Percentiles rank a stretch among this genome's conserved stretches.
Evolutionary conservation across 2,797 vertebrate genomes (phyloP).

Genomic region (Phalanger gymnotis): DNA sequence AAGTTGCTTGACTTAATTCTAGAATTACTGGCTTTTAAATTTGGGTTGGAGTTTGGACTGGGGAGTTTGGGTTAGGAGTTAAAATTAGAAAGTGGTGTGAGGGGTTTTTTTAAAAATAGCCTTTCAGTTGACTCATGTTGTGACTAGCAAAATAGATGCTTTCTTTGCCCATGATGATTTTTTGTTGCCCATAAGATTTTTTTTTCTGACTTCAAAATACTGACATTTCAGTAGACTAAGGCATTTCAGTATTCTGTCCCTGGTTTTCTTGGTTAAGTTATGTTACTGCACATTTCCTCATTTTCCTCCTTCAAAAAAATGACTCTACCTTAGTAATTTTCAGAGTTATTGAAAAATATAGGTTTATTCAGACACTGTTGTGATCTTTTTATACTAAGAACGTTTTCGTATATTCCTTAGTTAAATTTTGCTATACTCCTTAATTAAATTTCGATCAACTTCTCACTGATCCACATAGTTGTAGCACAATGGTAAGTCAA

Average conservation of each 20-base stretch:
- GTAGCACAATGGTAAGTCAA: not conserved
- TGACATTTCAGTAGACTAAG: conserved; percentile 14
- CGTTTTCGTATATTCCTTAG: not conserved
- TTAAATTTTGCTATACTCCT: not conserved
- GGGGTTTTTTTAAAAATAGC: not conserved
- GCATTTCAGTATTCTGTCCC: conserved; percentile 9
- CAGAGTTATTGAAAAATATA: not conserved
- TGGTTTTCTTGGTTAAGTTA: conserved; percentile 35
- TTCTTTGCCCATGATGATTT: conserved; percentile 8
- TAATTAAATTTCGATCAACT: conserved; percentile 32
- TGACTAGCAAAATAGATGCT: not conserved
- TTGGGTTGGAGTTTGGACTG: not conserved
- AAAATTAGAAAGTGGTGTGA: conserved; percentile 13
- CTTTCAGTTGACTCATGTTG: conserved; percentile 33
- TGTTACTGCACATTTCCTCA: not conserved
- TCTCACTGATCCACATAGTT: conserved; percentile 26
- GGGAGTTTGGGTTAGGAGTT: conserved; percentile 9
- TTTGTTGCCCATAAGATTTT: not conserved
- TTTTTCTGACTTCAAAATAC: not conserved
- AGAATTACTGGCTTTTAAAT: conserved; percentile 23
- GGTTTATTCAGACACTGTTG: not conserved
- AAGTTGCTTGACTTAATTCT: conserved; percentile 22
- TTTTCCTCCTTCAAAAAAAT: not conserved
- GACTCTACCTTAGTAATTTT: not conserved
- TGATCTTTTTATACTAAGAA: not conserved